These are phyloP conservation scores for Oreochromis mossambicus DNA, from an alignment of 2,797 vertebrate genomes.

Conservation along the genomic window DNA sequence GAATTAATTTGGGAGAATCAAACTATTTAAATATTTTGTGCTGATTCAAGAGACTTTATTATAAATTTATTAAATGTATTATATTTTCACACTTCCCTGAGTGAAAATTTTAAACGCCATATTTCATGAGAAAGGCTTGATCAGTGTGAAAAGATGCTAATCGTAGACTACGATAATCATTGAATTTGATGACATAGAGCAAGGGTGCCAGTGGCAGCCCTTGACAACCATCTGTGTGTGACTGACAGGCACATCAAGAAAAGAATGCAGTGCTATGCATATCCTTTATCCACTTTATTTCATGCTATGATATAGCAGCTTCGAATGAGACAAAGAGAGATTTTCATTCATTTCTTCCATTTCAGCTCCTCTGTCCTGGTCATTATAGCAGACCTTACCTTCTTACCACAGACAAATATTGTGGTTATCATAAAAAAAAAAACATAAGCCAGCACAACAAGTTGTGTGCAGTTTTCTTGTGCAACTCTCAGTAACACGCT, in stretches of 20 bases:
- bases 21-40: not conserved
- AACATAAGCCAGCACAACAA: not conserved
- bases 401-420: not conserved
- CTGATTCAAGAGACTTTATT: not conserved
- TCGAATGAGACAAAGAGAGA: not conserved
- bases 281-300: not conserved
- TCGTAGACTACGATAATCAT: not conserved
- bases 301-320: not conserved
- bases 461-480: not conserved
- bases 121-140: not conserved
- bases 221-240: not conserved
- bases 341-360: not conserved
- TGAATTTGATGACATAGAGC: not conserved
- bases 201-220: not conserved
- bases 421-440: not conserved
- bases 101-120: not conserved
- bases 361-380: not conserved
- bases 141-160: not conserved
- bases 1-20: not conserved
- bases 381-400: not conserved
- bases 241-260: not conserved
- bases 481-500: not conserved
- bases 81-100: not conserved
- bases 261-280: not conserved
- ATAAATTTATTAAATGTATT: not conserved